Evolutionary conservation across 2,113 vertebrate genomes (phyloP), one percentile per base, ranked within the genome.

Genomic region (Dissostichus mawsoni): DNA sequence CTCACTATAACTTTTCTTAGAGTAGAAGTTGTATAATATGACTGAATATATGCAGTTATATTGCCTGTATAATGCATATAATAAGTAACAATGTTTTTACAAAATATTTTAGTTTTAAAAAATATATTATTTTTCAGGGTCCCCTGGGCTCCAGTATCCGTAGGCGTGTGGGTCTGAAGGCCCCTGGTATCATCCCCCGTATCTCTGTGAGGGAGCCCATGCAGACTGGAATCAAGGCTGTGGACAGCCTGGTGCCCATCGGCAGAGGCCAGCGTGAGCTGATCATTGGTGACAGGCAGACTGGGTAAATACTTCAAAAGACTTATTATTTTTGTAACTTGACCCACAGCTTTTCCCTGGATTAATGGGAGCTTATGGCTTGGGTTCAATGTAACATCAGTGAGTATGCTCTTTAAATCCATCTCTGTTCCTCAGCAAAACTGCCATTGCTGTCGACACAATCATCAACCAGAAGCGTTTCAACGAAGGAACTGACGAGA

Each of bases 381-480:
- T 0, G 13, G 14, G 3, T 52, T 3, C 9, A 18, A 17, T 48
- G 18, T 51, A 11, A 23, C 23, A 8, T 36, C 7, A 17, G 0
- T 20, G 25, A 62, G 44, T 10, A 8, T 41, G 1, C 1, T 56
- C 16, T 4, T 13, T 4, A 33, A 50, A 69, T 18, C 13, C 33
- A 5, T 52, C 11, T 14, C 73, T 74, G 62, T 33, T 78, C 61
- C 85, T 2, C 86, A 99, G 98, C 57, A 99, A 99, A 97, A 99
- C 98, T 0, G 96, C 98, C 9, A 99, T 99, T 94, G 98, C 98
- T 74, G 96, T 99, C 23, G 98, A 99, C 88, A 99, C 98, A 8
- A 99, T 99, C 84, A 99, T 99, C 92, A 99, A 99, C 94, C 98
- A 99, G 93, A 99, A 97, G 82, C 95, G 98, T 17, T 99, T 99